Conservation (phyloP, 2,113 vertebrate genomes). For the Speoplatyrhinus poulsoni region DNA sequence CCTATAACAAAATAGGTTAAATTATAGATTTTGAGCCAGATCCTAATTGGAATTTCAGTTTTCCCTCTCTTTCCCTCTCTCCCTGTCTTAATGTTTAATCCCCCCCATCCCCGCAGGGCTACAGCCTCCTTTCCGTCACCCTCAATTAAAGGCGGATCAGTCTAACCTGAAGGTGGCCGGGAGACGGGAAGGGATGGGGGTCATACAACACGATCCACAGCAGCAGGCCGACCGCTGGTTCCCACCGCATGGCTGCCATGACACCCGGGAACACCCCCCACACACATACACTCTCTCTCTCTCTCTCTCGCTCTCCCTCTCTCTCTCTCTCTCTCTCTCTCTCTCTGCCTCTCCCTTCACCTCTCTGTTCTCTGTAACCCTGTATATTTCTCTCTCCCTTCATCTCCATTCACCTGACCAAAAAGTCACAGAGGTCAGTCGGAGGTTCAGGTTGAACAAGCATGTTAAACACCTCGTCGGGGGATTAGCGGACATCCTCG, state of each 20-base stretch:
- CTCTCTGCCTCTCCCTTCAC: no score
- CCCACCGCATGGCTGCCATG: background rate
- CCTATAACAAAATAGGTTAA: no score
- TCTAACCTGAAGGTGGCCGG: conserved; percentile 41
- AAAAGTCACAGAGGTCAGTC: conserved; percentile 63
- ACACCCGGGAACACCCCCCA: conserved; percentile 9
- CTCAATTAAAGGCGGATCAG: conserved; percentile 71
- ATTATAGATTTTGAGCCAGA: no score
- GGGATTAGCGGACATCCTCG: conserved; percentile 68
- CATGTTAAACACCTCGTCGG: conserved; percentile 76
- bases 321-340: no score
- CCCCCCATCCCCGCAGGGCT: background rate
- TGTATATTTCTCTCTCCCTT: background rate
- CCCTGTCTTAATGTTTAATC: background rate
- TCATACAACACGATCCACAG: conserved; percentile 49
- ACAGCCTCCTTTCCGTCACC: conserved; percentile 66
- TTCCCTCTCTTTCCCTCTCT: background rate
- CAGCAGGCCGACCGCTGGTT: conserved; percentile 7
- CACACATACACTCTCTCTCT: background rate
- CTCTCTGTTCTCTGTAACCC: no score
- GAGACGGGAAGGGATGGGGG: conserved; percentile 63
- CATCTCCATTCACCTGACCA: conserved; percentile 38
- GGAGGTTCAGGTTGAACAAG: conserved; percentile 61
- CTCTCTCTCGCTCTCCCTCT: no score
- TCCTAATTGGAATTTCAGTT: background rate